Evolutionary conservation across 92 coral and sea anemone genomes (phyloP).

Genomic region (Epizoanthus stellaris): DNA sequence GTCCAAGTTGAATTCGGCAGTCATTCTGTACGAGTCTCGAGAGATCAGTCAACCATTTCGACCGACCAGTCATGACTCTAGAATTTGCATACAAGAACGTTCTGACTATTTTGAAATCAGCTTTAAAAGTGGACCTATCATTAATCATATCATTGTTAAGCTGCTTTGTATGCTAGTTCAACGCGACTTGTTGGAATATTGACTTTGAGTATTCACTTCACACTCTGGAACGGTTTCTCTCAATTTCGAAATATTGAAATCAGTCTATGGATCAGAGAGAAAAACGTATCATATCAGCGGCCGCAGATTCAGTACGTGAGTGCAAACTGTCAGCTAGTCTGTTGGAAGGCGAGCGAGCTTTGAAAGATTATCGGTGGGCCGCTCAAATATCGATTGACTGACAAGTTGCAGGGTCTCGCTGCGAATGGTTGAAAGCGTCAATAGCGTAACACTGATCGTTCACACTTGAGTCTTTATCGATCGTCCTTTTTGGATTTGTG

Average conservation of each 20-base stretch:
- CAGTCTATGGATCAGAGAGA: slow-evolving; percentile 13
- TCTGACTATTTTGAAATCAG: slow-evolving; percentile 54
- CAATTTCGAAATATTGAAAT: slow-evolving; percentile 8
- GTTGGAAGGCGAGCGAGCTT: slow-evolving; percentile 14
- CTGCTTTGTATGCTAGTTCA: slow-evolving; percentile 58
- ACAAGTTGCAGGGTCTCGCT: slow-evolving; percentile 23
- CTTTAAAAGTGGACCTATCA: slow-evolving; percentile 57
- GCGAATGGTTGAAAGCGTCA: not conserved
- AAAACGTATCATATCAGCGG: not conserved
- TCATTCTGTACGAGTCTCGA: slow-evolving; percentile 12
- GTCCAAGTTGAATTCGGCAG: not conserved
- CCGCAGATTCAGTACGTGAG: not conserved
- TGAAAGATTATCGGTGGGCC: slow-evolving; percentile 20
- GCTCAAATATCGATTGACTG: slow-evolving; percentile 50
- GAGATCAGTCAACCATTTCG: slow-evolving; percentile 32
- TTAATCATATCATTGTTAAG: slow-evolving; percentile 50
- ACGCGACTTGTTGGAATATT: slow-evolving; percentile 30
- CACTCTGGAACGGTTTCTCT: not conserved
- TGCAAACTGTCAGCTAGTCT: slow-evolving; percentile 9
- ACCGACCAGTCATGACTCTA: slow-evolving; percentile 2
- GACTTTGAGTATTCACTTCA: slow-evolving; percentile 39
- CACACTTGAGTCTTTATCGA: slow-evolving; percentile 16
- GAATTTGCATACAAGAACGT: slow-evolving; percentile 39
- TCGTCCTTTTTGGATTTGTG: not conserved
- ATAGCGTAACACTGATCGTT: not conserved